Evolutionary conservation across 2,888 invertebrate species (phyloP).

Genomic region (Pilophorus perplexus): DNA sequence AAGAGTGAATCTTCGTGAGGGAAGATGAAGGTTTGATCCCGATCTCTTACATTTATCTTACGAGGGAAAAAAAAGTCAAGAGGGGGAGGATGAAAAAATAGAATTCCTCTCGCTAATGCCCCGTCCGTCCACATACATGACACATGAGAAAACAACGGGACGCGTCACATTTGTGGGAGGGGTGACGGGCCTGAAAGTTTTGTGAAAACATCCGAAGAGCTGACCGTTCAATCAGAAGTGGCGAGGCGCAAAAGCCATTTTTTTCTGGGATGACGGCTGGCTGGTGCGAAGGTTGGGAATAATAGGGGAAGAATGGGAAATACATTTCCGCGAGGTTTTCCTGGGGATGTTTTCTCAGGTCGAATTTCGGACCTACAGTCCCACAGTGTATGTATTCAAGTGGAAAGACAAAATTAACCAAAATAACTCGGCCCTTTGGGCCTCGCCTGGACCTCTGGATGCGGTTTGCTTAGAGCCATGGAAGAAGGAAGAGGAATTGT

Average conservation of each 20-base stretch:
- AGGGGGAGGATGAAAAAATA: no score
- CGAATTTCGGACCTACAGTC: no score
- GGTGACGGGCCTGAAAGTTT: slow-evolving; percentile 12
- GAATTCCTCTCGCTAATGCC: neutral
- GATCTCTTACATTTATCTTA: slow-evolving; percentile 25
- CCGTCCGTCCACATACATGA: slow-evolving; percentile 14
- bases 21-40: slow-evolving; percentile 10
- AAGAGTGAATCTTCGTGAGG: slow-evolving; percentile 11
- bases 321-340: no score
- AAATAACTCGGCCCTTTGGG: no score
- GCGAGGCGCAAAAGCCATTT: neutral
- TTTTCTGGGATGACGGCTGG: slow-evolving; percentile 13
- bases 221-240: slow-evolving; percentile 23
- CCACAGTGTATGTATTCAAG: no score
- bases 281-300: no score
- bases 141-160: slow-evolving; percentile 28
- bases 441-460: no score
- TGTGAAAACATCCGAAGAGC: neutral
- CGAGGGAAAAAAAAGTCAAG: neutral
- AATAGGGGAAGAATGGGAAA: no score
- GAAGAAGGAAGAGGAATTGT: no score
- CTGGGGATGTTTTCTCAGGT: no score
- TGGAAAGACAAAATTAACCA: no score
- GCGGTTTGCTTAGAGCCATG: no score
- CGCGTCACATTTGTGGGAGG: slow-evolving; percentile 12